Evolutionary conservation across 2,797 vertebrate genomes (phyloP), one percentile per base, ranked within the genome.

Genomic region (Saxicola maurus): DNA sequence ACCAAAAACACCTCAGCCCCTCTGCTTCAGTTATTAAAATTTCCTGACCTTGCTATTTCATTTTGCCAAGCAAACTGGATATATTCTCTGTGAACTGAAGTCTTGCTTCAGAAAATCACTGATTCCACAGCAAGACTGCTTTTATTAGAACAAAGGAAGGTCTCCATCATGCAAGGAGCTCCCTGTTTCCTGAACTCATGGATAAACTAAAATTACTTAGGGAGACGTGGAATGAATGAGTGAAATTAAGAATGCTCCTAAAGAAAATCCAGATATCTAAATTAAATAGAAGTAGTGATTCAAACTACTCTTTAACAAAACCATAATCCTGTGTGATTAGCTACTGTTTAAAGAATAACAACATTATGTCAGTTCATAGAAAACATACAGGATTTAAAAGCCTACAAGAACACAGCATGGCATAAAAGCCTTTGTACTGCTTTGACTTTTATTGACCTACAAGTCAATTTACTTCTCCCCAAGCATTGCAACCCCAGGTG

Each of bases 391-490:
- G 67, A 92, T 86, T 91, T 79, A 82, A 91, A 89, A 69, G 64
- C 75, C 73, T 90, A 45, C 51, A 84, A 82, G 83, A 87, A 92
- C 86, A 87, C 88, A 90, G 92, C 75, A 60, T 86, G 67, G 65
- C 28, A 84, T 43, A 92, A 94, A 94, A 94, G 64, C 87, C 81
- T 79, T 93, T 86, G 91, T 83, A 73, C 56, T 59, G 21, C 91
- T 85, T 82, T 93, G 73, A 76, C 81, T 94, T 87, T 90, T 89
- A 92, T 48, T 91, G 85, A 96, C 74, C 61, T 90, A 76, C 72
- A 91, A 76, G 86, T 93, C 91, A 88, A 79, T 89, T 90, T 88
- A 82, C 73, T 96, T 90, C 94, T 87, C 88, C 76, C 75, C 84
- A 87, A 91, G 94, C 59, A 87, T 89, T 80, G 92, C 56, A 79